Conservation (phyloP, 2,888 invertebrate species). For the Macrophya annulata region DNA sequence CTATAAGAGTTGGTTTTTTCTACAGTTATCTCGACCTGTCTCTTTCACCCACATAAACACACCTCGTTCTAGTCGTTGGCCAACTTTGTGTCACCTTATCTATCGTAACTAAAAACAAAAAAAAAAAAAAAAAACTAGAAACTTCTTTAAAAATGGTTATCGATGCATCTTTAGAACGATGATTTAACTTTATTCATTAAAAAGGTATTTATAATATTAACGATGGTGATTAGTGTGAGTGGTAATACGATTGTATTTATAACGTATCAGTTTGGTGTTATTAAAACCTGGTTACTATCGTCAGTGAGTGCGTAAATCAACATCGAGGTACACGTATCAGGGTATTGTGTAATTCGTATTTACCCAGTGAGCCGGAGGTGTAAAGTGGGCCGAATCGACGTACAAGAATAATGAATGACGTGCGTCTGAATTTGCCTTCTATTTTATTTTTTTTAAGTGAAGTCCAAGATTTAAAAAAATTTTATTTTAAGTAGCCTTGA, state of each 20-base stretch:
- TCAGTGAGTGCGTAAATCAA: not conserved
- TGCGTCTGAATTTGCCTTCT: not conserved
- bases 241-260: not conserved
- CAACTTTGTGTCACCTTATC: not conserved
- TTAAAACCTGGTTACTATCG: not conserved
- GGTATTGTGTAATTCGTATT: constrained; percentile 28
- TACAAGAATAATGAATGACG: constrained; percentile 2
- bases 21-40: constrained; percentile 51
- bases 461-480: too few relatives aligned
- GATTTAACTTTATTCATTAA: too few relatives aligned
- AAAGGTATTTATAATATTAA: too few relatives aligned
- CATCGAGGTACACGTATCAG: not conserved
- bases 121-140: not conserved
- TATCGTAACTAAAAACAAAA: not conserved
- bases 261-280: not conserved
- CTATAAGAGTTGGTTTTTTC: not conserved
- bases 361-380: constrained; percentile 13
- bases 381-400: constrained; percentile 30
- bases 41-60: constrained; percentile 26
- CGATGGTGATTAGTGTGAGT: too few relatives aligned
- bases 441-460: too few relatives aligned
- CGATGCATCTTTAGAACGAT: not conserved
- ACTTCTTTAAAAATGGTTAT: not conserved
- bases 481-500: too few relatives aligned
- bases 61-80: not conserved